Base-by-base conservation (phyloP, 2,888 invertebrate genomes). In the Orthosia cruda region DNA sequence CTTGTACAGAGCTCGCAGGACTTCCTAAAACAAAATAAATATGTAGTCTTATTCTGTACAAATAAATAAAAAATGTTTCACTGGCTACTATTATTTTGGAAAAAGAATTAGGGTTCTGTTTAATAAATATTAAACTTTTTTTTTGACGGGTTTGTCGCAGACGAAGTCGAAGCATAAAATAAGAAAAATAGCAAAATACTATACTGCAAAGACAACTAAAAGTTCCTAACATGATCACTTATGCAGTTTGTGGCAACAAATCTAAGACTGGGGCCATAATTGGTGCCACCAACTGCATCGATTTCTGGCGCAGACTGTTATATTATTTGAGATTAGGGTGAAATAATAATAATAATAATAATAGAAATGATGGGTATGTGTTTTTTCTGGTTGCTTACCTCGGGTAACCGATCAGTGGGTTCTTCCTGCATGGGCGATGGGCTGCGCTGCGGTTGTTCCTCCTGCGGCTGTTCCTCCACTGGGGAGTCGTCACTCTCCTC, bases 1-100 rank as follows among this genome's bases (percentile, higher is more conserved):
- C 91, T 98, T 98, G 89, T 97, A 97, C 87, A 98, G 96, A 0
- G 97, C 96, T 79, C 97, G 96, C 70, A 98, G 92, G 63, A 98
- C 93, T 90, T 98, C 98, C 96, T 97, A 9, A 40, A 40, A 40
- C 40, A 40, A 40, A 40, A 40, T 40, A 40, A 40, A 40, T 40
- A 40, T 40, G 40, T 40, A 40, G 40, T 40, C 9, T 40, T 40
- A 1, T 40, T 40, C 40, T 40, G 40, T 40, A 40, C 26, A 40
- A 40, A 40, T 40, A 40, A 40, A 9, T 40, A 40, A 40, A 40
- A 40, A n/a, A n/a, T n/a, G n/a, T n/a, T n/a, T n/a, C 4, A 26
- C 26, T 26, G 32, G 32, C 32, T 32, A 32, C 32, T 32, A 7
- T 7, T 32, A 32, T 32, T 32, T 32, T 9, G 40, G 9, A 40